A percentile compares a stretch with the other conserved stretches of the same genome.
Evolutionary conservation across 1,140 invertebrate genomes (phyloP).

Genomic region (Drosophila pachea): DNA sequence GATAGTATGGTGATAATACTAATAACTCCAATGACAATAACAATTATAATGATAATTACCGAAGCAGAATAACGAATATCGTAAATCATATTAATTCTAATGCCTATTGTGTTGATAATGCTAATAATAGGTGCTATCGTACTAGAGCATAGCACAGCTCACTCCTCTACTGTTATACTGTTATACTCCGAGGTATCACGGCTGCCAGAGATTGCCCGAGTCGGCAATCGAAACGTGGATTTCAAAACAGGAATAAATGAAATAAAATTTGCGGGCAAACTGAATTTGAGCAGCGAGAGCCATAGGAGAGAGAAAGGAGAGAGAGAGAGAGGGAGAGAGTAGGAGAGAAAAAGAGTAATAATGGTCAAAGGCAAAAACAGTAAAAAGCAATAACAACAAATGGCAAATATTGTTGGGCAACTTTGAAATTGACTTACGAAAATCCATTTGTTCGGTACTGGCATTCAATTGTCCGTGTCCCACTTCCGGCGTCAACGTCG

Average conservation of each 20-base stretch:
- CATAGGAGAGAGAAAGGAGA: conserved; percentile 31
- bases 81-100: not conserved
- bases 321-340: conserved; percentile 22
- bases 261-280: conserved; percentile 45
- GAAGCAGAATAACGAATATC: too few relatives aligned
- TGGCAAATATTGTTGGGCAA: conserved; percentile 28
- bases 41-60: not conserved
- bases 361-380: conserved; percentile 27
- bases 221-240: conserved; percentile 2
- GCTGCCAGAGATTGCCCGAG: not conserved
- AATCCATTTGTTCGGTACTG: conserved; percentile 72
- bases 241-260: not conserved
- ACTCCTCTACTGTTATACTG: not conserved
- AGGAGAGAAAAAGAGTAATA: conserved; percentile 27
- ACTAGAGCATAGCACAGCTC: not conserved
- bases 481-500: conserved; percentile 44
- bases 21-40: not conserved
- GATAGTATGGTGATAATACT: not conserved
- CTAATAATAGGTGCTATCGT: not conserved
- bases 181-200: not conserved
- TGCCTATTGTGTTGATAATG: not conserved
- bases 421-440: conserved; percentile 74
- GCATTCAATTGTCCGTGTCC: conserved; percentile 67
- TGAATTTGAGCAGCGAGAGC: conserved; percentile 50
- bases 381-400: conserved; percentile 11